Percentiles rank a stretch among this genome's conserved stretches.
phyloP scores from a whole-genome alignment of 2,888 invertebrate species.

The Leptopterna dolabrata region DNA sequence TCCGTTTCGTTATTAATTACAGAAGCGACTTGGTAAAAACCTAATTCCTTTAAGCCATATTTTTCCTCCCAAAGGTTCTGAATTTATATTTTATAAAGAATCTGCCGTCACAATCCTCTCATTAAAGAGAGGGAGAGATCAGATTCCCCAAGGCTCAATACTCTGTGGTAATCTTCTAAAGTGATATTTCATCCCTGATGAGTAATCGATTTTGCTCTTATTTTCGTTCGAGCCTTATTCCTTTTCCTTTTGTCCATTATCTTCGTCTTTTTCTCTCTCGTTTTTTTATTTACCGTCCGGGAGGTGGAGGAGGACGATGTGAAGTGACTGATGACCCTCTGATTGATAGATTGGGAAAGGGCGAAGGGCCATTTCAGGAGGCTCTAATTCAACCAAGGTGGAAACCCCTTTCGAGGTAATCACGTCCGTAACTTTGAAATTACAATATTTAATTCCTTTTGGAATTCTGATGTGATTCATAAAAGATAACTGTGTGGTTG shows the following conservation, averaged over 20 bases:
- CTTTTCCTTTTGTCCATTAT: conserved; percentile 9
- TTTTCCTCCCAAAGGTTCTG: background rate
- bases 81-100: conserved; percentile 20
- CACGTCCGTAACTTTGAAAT: too few species aligned
- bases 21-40: background rate
- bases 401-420: too few species aligned
- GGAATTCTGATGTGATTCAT: too few species aligned
- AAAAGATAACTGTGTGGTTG: too few species aligned
- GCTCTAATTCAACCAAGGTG: background rate
- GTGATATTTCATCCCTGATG: conserved; percentile 31
- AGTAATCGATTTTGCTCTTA: conserved; percentile 21
- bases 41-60: background rate
- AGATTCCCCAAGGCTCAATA: conserved; percentile 2
- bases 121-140: background rate
- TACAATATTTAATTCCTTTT: too few species aligned
- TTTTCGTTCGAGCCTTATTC: background rate
- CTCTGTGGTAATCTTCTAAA: conserved; percentile 23
- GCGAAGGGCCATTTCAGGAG: background rate
- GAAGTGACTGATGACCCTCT: conserved; percentile 18
- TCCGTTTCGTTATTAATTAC: conserved; percentile 2
- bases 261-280: background rate
- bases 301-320: background rate
- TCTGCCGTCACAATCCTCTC: conserved; percentile 15
- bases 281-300: background rate
- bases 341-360: conserved; percentile 5